Base-by-base conservation (phyloP, 1,140 invertebrate species). In the Lepidostoma basale region DNA sequence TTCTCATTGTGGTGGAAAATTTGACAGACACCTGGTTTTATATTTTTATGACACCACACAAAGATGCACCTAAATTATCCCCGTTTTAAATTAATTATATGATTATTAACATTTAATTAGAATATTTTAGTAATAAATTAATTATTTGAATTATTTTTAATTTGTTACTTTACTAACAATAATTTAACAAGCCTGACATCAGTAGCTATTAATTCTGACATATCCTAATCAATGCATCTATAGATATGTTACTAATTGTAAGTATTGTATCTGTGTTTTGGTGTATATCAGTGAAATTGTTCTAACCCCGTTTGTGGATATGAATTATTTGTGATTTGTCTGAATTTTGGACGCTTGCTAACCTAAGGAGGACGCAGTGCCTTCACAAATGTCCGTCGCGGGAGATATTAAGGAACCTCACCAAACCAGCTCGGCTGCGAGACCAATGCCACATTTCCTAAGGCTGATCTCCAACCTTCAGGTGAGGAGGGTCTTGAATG, bases 341-440 rank as follows among this genome's bases (percentile, higher is more conserved):
- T n/a, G 14, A 14, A 56, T 20, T 36, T 18, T 60, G 56, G 56
- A 60, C 56, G 56, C 39, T 60, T 14, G 14, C 56, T 9, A 18
- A 60, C 30, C 20, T n/a, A 62, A 73, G 72, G 72, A 73, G 9
- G 68, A 70, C 16, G 62, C 64, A 3, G 62, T 73, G 14, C 72
- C 72, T 39, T 58, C 72, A 6, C 72, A 73, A 70, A 73, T 73
- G 72, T 65, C 72, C 3, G 60, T 73, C 16, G 68, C 72, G 12
- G 67, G 68, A 26, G 72, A 73, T 45, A 58, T 66, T 36, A 28
- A 47, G 14, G 56, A 65, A 23, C 40, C 40, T 23, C 36, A 39
- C 4, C 60, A 62, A 14, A 10, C 63, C 25, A 73, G 72, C 30
- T 70, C 68, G 3, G 68, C 72, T 9, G 23, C 59, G 8, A 63